These are phyloP conservation scores for Paedocypris micromegethes DNA, from an alignment of 2,797 vertebrate species.

Conservation along the genomic window DNA sequence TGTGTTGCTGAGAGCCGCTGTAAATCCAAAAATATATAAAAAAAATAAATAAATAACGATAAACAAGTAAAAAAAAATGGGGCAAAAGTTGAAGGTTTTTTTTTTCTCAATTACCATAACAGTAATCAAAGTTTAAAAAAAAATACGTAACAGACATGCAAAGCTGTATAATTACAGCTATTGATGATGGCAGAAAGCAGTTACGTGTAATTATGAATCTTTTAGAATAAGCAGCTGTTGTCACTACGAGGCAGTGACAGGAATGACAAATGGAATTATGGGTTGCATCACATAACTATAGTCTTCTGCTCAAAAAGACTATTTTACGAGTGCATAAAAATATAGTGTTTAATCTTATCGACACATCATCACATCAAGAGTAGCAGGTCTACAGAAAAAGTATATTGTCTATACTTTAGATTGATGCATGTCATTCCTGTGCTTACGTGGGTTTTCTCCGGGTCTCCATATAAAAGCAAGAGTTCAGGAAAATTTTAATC, in stretches of 20 bases:
- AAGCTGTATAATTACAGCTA: conserved; percentile 62
- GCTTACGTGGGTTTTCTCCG: no score
- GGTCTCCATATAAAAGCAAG: no score
- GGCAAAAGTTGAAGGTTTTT: neutral
- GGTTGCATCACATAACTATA: conserved; percentile 18
- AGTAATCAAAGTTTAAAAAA: conserved; percentile 24
- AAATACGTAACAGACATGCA: conserved; percentile 46
- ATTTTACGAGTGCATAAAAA: no score
- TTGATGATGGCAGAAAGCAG: conserved; percentile 65
- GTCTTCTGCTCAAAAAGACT: conserved; percentile 13
- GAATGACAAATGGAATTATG: conserved; percentile 30
- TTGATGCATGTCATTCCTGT: no score
- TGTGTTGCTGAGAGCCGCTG: conserved; percentile 52
- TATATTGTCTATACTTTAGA: no score
- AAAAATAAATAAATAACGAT: no score
- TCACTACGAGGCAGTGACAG: conserved; percentile 44
- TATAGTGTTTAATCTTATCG: neutral
- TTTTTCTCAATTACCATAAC: conserved; percentile 37
- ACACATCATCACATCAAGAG: no score
- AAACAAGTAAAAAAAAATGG: neutral
- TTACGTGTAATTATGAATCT: conserved; percentile 61
- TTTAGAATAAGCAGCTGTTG: conserved; percentile 62
- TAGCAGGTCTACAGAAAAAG: no score
- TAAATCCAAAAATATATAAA: no score
- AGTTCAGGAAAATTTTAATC: no score